Base-by-base conservation (phyloP, 2,888 invertebrate genomes). In the Apamea monoglypha region DNA sequence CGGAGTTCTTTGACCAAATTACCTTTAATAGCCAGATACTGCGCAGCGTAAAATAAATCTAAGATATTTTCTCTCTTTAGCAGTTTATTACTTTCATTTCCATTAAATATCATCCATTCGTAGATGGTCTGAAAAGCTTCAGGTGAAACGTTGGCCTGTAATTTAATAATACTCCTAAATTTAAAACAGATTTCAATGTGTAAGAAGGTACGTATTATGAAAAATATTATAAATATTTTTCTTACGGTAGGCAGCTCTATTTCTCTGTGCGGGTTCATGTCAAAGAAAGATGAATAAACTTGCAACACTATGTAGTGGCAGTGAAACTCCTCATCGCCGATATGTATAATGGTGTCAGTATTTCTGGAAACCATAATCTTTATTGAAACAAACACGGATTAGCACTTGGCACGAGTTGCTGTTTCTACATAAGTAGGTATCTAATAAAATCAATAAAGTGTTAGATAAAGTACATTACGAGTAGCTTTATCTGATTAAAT, bases 101-200 rank as follows among this genome's bases (percentile, higher is more conserved):
- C 97, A 44, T 96, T 94, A 80, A 97, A 97, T 88, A 98, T 97
- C 98, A 98, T 98, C 98, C 98, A 98, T 88, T 98, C 98, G 94
- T 98, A 98, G 75, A 98, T 97, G 83, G 98, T 97, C 72, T 97
- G 97, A 91, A 98, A 98, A 1, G 98, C 97, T 84, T 96, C 95
- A 0, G 97, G 95, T 2, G 97, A 96, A 0, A 97, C 96, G 81
- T 92, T 96, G 44, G 94, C 91, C 92, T 97, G 81, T 5, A 78
- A 84, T 63, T 69, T 70, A 32, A 82, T 32, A 40, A 32, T 40
- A 47, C 21, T 53, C 2, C 40, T 32, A 14, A 16, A 80, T 18
- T 25, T 44, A 40, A 40, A 50, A 50, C 7, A 29, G 4, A 32
- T 81, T n/a, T 50, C 6, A 50, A 25, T 40, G 50, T 18, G 8